These are phyloP conservation scores for Nicator chloris DNA, from an alignment of 2,113 vertebrate genomes.

Conservation along the genomic window DNA sequence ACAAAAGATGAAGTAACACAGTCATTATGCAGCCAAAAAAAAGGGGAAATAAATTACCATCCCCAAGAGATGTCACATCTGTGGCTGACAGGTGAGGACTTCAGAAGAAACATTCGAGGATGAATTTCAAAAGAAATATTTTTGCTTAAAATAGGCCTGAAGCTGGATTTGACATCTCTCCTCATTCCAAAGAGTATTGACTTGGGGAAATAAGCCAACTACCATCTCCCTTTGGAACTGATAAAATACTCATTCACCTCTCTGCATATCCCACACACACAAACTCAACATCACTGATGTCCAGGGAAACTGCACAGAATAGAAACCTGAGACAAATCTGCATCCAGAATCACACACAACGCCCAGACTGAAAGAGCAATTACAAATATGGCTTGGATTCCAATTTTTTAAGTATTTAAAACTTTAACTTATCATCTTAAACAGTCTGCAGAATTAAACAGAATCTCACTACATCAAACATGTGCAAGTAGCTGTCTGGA, in stretches of 20 bases:
- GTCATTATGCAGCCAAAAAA: neutral
- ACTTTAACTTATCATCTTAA: neutral
- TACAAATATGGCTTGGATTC: neutral
- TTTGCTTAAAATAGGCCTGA: neutral
- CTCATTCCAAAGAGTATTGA: neutral
- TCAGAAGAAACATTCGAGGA: neutral
- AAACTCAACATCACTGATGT: accelerated
- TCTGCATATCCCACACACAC: neutral
- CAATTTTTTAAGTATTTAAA: neutral
- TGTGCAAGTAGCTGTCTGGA: neutral
- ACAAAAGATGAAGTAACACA: neutral
- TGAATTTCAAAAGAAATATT: neutral
- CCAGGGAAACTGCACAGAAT: neutral
- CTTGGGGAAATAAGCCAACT: neutral
- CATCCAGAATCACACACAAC: neutral
- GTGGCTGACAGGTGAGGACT: neutral
- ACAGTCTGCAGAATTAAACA: neutral
- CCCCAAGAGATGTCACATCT: neutral
- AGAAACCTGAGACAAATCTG: neutral
- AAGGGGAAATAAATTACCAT: neutral
- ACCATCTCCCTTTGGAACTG: neutral
- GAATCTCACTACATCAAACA: neutral
- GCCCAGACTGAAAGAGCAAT: neutral
- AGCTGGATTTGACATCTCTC: neutral
- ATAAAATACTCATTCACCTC: neutral